These are phyloP conservation scores for Elymnias hypermnestra DNA, from an alignment of 1,140 invertebrate genomes.

Conservation along the genomic window DNA sequence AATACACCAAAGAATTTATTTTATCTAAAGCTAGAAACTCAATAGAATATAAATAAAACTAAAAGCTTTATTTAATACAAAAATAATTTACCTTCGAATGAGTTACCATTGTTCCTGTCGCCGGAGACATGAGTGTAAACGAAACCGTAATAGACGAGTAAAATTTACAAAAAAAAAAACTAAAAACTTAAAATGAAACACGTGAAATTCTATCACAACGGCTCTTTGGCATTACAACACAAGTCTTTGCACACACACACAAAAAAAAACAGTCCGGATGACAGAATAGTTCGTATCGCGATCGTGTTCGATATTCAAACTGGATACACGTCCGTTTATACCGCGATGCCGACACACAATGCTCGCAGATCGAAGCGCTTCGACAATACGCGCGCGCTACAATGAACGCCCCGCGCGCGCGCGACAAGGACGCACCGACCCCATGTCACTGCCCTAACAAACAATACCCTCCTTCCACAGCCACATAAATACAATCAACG, in stretches of 20 bases:
- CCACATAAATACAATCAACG: constrained; percentile 30
- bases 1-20: no score
- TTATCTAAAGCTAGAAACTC: no score
- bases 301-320: constrained; percentile 34
- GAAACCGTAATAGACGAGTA: constrained; percentile 20
- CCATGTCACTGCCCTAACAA: constrained; percentile 71
- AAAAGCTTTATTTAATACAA: no score
- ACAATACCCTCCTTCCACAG: constrained; percentile 62
- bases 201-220: constrained; percentile 55
- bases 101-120: constrained; percentile 68
- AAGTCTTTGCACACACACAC: constrained; percentile 44
- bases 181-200: constrained; percentile 44
- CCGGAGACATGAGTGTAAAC: constrained; percentile 59
- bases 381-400: constrained; percentile 73
- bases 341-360: constrained; percentile 61
- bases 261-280: constrained; percentile 45
- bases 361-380: constrained; percentile 67
- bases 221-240: constrained; percentile 63
- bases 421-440: constrained; percentile 69
- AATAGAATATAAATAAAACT: no score
- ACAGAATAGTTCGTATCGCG: constrained; percentile 45
- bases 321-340: constrained; percentile 41
- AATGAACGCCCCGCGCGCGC: no score
- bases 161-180: constrained; percentile 24
- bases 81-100: constrained; percentile 50